Conservation (phyloP, 2,888 invertebrate genomes). For the Marasmarcha lunaedactyla region DNA sequence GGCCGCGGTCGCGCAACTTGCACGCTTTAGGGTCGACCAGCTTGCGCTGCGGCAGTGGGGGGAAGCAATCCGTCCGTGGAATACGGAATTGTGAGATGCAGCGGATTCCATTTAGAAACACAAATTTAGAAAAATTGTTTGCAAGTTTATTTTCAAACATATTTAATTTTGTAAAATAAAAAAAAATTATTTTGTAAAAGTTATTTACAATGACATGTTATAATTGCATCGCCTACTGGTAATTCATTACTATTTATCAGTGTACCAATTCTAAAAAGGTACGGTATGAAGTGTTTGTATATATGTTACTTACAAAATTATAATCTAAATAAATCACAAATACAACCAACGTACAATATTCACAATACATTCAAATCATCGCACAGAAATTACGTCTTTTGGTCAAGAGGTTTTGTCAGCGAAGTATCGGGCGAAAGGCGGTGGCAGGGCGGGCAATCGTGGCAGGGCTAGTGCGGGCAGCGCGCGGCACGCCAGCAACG, state of each 20-base stretch:
- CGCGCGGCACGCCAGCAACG: too few relatives aligned
- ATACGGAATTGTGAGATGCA: conserved; percentile 45
- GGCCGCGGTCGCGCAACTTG: conserved; percentile 46
- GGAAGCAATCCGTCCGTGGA: conserved; percentile 36
- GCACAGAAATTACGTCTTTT: conserved; percentile 48
- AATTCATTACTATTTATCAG: conserved; percentile 21
- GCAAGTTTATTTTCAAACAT: conserved; percentile 4
- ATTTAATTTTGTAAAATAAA: conserved; percentile 19
- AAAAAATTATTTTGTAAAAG: conserved; percentile 25
- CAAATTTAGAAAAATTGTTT: conserved; percentile 1
- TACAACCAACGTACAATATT: conserved; percentile 49
- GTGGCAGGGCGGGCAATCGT: too few relatives aligned
- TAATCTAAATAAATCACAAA: conserved; percentile 36
- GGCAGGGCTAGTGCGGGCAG: too few relatives aligned
- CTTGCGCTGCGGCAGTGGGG: conserved; percentile 23
- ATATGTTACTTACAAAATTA: conserved; percentile 29
- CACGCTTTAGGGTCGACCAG: conserved; percentile 38
- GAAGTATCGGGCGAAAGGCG: conserved; percentile 12
- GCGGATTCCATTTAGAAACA: conserved; percentile 25
- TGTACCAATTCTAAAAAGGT: neutral
- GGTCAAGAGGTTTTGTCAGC: conserved; percentile 60
- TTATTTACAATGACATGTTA: conserved; percentile 18
- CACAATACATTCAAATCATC: conserved; percentile 42
- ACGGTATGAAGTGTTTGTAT: conserved; percentile 6
- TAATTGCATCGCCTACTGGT: conserved; percentile 44